These are phyloP conservation scores for Okamejei kenojei DNA, from an alignment of 2,797 vertebrate species.

Conservation along the genomic window DNA sequence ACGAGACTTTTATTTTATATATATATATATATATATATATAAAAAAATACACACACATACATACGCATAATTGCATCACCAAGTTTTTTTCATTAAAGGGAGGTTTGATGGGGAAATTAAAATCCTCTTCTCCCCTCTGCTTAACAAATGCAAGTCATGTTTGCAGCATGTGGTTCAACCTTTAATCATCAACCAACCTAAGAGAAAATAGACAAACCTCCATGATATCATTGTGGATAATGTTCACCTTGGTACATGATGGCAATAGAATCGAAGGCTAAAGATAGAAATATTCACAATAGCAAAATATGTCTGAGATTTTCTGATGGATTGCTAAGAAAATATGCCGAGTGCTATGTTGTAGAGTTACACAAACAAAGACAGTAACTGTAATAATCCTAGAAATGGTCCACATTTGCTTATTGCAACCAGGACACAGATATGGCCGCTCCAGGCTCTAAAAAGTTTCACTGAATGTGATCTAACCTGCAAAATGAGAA, in stretches of 20 bases:
- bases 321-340: not conserved
- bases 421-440: not conserved
- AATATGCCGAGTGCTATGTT: not conserved
- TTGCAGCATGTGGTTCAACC: not conserved
- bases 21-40: too few species aligned
- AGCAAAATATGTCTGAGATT: not conserved
- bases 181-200: not conserved
- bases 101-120: not conserved
- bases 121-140: not conserved
- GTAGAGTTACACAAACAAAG: not conserved
- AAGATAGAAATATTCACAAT: not conserved
- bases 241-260: not conserved
- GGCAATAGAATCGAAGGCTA: not conserved
- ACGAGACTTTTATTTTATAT: too few species aligned
- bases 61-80: not conserved
- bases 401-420: not conserved
- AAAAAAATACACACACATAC: too few species aligned
- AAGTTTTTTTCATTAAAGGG: not conserved
- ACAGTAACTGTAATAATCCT: not conserved
- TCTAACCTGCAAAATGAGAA: not conserved
- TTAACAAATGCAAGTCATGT: not conserved
- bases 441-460: not conserved
- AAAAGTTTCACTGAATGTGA: not conserved
- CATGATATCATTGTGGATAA: not conserved
- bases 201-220: not conserved